Base-by-base conservation (phyloP, 2,797 vertebrate species). In the Hydrolagus colliei region DNA sequence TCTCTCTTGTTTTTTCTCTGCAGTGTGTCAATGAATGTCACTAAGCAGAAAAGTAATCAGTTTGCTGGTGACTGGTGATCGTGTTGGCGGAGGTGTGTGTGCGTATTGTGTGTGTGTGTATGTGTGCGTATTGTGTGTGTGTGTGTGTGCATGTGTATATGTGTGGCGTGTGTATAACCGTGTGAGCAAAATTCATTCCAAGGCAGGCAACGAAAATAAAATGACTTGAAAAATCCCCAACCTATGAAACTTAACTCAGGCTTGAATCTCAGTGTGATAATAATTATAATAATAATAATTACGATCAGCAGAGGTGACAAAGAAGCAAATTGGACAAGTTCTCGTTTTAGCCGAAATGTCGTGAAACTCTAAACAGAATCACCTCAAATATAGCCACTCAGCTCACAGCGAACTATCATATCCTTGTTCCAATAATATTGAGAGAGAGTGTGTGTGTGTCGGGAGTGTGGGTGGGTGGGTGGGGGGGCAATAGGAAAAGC, bases 181-280 rank as follows among this genome's bases (percentile, higher is more conserved):
- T 52, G 41, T 52, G 41, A 52, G 41, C 41, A 52, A 52, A 52
- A 52, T 84, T 52, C 32, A 63, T 82, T 68, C 68, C 41, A 71
- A 80, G n/a, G 65, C 79, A 84, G 79, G 16, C 79, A 84, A 82
- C 68, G 35, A 63, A 65, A 52, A 16, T 1, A 65, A 67, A 27
- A 84, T 12, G 65, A 84, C 78, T 68, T 65, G 41, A 41, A 80
- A 67, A 67, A 84, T 84, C 65, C 27, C 65, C 79, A 82, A 35
- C 10, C 63, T 63, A 8, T 80, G 27, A 80, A 84, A 71, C 52
- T 20, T 68, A 71, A 84, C 20, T 84, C 71, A 67, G 65, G 63
- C 32, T 84, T 84, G 65, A 84, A 84, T 84, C 68, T 84, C 41
- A 52, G 41, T 68, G 68, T 84, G 68, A 82, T 65, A n/a, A n/a